Evolutionary conservation across 2,888 invertebrate genomes (phyloP).

Genomic region (Limnephilus marmoratus): DNA sequence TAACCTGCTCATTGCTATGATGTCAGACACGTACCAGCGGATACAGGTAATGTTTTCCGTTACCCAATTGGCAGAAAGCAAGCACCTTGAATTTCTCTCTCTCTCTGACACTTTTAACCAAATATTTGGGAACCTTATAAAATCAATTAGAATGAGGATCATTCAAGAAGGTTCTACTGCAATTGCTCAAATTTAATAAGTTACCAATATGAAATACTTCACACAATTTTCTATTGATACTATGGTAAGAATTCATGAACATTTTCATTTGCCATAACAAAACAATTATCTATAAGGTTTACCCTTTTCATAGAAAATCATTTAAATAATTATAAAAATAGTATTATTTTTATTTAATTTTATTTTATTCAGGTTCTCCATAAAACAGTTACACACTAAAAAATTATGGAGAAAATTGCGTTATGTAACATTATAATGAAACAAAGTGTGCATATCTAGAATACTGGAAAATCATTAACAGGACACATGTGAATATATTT

Average conservation of each 20-base stretch:
- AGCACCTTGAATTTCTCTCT: neutral
- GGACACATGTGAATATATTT: too few relatives aligned
- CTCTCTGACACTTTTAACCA: neutral
- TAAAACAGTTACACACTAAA: too few relatives aligned
- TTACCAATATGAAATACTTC: neutral
- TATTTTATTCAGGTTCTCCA: too few relatives aligned
- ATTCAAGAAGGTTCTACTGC: neutral
- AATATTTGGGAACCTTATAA: neutral
- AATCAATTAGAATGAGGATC: neutral
- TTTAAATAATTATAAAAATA: neutral
- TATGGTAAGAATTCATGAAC: neutral
- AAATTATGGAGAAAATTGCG: too few relatives aligned
- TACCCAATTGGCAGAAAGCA: neutral
- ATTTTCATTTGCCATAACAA: neutral
- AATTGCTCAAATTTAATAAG: neutral
- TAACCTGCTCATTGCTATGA: slow-evolving; percentile 99
- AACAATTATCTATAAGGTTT: neutral
- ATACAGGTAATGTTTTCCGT: slow-evolving; percentile 87
- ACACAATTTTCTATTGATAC: slow-evolving; percentile 2
- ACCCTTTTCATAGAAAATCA: neutral
- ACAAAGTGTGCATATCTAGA: neutral
- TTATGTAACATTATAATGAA: neutral
- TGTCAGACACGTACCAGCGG: slow-evolving; percentile 99
- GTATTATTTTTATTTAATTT: too few relatives aligned
- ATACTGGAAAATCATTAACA: too few relatives aligned